Conservation (phyloP, 1,140 invertebrate species). For the Drosophila tani region DNA sequence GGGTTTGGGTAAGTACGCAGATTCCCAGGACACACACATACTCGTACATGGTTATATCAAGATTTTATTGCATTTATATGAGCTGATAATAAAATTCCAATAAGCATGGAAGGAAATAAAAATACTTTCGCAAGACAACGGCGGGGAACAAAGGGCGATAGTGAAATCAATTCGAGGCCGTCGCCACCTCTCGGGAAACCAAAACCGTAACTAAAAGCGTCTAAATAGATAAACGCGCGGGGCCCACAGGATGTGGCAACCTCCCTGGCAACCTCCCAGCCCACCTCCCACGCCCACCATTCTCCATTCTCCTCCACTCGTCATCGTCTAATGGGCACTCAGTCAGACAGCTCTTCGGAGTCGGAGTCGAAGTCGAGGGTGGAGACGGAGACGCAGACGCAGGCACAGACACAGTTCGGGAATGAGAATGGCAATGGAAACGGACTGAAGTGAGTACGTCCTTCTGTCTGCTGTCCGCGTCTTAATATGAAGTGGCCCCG, state of each 20-base stretch:
- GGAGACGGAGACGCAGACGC: neutral
- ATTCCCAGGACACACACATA: neutral
- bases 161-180: slow-evolving; percentile 65
- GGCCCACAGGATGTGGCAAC: slow-evolving; percentile 29
- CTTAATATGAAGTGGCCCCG: slow-evolving; percentile 40
- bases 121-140: slow-evolving; percentile 67
- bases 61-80: slow-evolving; percentile 79
- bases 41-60: slow-evolving; percentile 36
- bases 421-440: slow-evolving; percentile 9
- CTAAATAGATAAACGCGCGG: slow-evolving; percentile 73
- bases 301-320: neutral
- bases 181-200: slow-evolving; percentile 37
- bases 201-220: slow-evolving; percentile 75
- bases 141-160: neutral
- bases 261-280: neutral
- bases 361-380: neutral
- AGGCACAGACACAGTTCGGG: neutral
- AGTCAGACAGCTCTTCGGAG: slow-evolving; percentile 32
- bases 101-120: slow-evolving; percentile 78
- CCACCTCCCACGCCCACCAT: neutral
- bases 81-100: slow-evolving; percentile 82
- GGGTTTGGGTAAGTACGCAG: slow-evolving; percentile 25
- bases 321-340: slow-evolving; percentile 72
- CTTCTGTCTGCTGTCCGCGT: slow-evolving; percentile 22
- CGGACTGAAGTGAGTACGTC: slow-evolving; percentile 22